Evolutionary conservation across 2,113 vertebrate genomes (phyloP), one percentile per base, ranked within the genome.

Genomic region (Epinephelus lanceolatus): DNA sequence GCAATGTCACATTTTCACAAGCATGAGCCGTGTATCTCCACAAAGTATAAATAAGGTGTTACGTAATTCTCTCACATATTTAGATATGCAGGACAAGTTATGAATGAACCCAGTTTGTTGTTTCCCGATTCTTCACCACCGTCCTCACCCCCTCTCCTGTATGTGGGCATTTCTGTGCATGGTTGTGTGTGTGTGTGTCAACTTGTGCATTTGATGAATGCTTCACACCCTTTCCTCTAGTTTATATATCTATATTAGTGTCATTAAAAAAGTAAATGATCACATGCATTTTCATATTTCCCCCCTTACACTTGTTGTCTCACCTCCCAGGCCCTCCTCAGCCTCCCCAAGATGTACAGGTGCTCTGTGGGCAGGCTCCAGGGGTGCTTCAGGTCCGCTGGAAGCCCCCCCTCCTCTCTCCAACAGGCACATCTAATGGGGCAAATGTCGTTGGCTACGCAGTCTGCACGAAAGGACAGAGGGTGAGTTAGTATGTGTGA

Each of bases 401-500:
- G 98, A 98, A 96, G 85, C 96, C 97, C 1, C 98, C 98, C 0
- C n/a, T 78, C 0, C 96, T 99, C 86, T 96, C 97, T 0, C 91
- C 96, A 3, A 90, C 96, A 0, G 97, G 98, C 70, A 96, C 96
- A 2, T 99, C 98, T 59, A 98, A 98, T 0, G 98, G 98, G 2
- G 98, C 98, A 78, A 96, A 71, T 0, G 98, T 99, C 19, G 97
- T 97, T 0, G 98, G 98, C 67, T 99, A 99, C 0, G 97, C 96
- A 19, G 97, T 99, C 56, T 99, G 97, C 40, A 97, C 96, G 9
- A 97, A 97, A 91, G 97, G 97, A 81, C 97, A 99, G 89, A 96
- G 94, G 97, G 98, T 99, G 92, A 96, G 88, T 60, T 49, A 47
- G 72, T 33, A 47, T 57, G 10, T 61, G 25, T 47, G 4, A 53